Base-by-base conservation (phyloP, 92 coral and sea anemone genomes). In the Scolanthus callimorphus region DNA sequence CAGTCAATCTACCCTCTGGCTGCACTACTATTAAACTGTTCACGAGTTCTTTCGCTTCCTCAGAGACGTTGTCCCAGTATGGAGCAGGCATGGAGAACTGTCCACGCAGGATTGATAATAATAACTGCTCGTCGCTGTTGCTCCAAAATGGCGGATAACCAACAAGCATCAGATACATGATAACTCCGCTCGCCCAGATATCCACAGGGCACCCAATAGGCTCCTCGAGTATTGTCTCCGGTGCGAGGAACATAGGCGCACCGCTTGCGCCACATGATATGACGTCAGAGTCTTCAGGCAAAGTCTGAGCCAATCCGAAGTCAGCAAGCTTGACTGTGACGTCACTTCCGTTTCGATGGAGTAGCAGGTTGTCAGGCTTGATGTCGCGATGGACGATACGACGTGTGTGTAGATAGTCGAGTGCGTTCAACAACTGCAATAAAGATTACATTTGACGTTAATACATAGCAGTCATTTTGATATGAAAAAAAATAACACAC, bases 121-220 rank as follows among this genome's bases (percentile, higher is more conserved):
- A 52, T 58, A 94, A 57, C 48, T 82, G 74, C 34, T 88, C 89
- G 50, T 77, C 89, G 51, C 74, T 84, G 56, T 77, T 77, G 55
- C 78, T 79, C 99, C 99, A 94, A 54, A 94, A 94, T 57, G 99
- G 99, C 38, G 99, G 99, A 27, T 90, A 77, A 1, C 99, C 99
- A n/a, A 78, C 88, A 12, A 94, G 70, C 23, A 94, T 51, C 2
- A 94, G 74, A 52, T 94, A 85, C 31, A 94, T 20, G 11, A 94
- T 75, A 4, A 94, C 88, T 0, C 99, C 99, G 24, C 85, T 68
- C 4, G 99, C 73, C 99, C 99, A 94, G 26, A 84, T 59, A 54
- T 94, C 99, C 50, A 94, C 99, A 6, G 99, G 84, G 24, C 79
- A 60, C 19, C 99, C 97, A 11, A 94, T 66, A 1, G 94, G 85